Conservation (phyloP, 2,113 vertebrate species). For the Protobothrops flavoviridis region DNA sequence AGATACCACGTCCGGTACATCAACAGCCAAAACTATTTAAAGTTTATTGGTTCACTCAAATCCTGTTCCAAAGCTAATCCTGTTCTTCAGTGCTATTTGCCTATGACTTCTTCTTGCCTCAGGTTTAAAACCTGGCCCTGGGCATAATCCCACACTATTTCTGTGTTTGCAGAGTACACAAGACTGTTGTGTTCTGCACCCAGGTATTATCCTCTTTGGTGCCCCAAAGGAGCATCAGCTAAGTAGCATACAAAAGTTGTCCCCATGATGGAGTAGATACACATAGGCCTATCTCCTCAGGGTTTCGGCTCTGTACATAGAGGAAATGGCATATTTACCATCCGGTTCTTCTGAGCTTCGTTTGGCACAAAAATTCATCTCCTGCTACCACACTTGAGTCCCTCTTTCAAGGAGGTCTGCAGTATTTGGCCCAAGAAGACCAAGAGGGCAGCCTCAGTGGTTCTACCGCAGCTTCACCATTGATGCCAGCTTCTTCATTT, state of each 20-base stretch:
- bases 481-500: background rate
- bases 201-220: background rate
- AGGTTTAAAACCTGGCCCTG: background rate
- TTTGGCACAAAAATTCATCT: background rate
- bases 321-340: background rate
- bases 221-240: background rate
- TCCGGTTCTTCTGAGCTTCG: background rate
- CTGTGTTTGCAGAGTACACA: background rate
- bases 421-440: background rate
- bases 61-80: background rate
- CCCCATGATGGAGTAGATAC: background rate
- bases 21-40: background rate
- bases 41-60: background rate
- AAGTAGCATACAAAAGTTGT: background rate
- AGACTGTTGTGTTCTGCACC: background rate
- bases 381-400: background rate
- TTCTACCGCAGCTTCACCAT: background rate
- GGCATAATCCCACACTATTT: background rate
- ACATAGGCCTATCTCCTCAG: background rate
- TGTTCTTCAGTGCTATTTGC: background rate
- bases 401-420: background rate
- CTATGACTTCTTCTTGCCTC: background rate
- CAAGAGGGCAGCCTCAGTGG: background rate
- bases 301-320: background rate
- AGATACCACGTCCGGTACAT: background rate